These are phyloP conservation scores for Tiliacea citrago DNA, from an alignment of 2,888 invertebrate genomes.

Conservation along the genomic window DNA sequence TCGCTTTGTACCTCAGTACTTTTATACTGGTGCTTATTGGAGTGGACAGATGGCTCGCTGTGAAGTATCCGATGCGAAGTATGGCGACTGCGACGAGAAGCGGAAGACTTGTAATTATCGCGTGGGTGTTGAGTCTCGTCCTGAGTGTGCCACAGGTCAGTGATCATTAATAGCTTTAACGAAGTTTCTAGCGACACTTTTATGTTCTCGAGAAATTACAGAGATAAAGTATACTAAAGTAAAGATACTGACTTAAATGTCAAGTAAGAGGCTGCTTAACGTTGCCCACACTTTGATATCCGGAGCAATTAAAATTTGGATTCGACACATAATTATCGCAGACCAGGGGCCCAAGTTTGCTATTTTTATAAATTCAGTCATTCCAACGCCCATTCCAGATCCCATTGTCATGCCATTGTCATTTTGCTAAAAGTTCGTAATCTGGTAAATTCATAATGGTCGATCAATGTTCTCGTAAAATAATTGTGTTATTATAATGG, in stretches of 20 bases:
- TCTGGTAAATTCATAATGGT: too few relatives aligned
- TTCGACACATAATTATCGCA: conserved; percentile 23
- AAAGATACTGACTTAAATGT: conserved; percentile 45
- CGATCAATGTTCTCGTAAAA: too few relatives aligned
- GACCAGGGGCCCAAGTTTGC: too few relatives aligned
- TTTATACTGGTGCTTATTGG: conserved; percentile 96
- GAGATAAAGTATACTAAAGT: conserved; percentile 19
- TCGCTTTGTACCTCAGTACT: conserved; percentile 95
- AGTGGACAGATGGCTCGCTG: conserved; percentile 95
- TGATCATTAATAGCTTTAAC: conserved; percentile 57
- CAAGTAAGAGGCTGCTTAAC: conserved; percentile 46
- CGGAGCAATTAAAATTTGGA: conserved; percentile 71
- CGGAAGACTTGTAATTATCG: conserved; percentile 92
- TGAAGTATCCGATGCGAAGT: conserved; percentile 94
- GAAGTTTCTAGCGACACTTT: conserved; percentile 19
- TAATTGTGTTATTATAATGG: too few relatives aligned
- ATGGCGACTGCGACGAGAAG: conserved; percentile 93
- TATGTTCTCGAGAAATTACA: conserved; percentile 18
- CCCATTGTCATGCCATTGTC: too few relatives aligned
- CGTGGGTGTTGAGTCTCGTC: conserved; percentile 94
- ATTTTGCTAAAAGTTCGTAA: too few relatives aligned
- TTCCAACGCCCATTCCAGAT: too few relatives aligned
- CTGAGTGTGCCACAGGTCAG: conserved; percentile 96
- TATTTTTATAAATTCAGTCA: too few relatives aligned
- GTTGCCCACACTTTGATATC: conserved; percentile 34